These are phyloP conservation scores for Eurypyga helias DNA, from an alignment of 2,113 vertebrate genomes.

Conservation along the genomic window DNA sequence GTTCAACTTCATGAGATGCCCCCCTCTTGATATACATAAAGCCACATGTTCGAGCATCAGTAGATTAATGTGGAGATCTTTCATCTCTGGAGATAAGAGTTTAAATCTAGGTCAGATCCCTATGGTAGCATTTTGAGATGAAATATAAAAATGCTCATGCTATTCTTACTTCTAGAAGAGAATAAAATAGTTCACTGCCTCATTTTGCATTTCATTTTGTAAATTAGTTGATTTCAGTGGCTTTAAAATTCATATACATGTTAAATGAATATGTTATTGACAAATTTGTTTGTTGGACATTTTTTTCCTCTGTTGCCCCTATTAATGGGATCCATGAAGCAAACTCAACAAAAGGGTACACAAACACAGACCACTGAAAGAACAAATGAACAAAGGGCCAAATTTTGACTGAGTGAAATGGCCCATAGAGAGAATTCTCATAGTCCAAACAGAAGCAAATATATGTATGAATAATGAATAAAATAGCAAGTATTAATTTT, in stretches of 20 bases:
- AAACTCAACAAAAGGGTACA: neutral
- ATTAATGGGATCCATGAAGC: neutral
- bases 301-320: neutral
- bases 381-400: neutral
- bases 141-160: neutral
- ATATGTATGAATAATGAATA: neutral
- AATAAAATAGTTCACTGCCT: neutral
- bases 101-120: conserved; percentile 67
- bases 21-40: conserved; percentile 44
- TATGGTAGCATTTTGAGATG: neutral
- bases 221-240: neutral
- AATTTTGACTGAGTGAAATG: neutral
- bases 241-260: neutral
- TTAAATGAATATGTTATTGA: neutral
- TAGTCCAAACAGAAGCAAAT: neutral
- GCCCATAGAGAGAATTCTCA: accelerated
- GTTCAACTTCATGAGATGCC: conserved; percentile 69
- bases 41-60: conserved; percentile 45
- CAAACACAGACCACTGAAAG: neutral
- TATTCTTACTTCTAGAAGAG: neutral
- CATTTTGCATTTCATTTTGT: neutral
- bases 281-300: neutral
- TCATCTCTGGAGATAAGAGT: conserved; percentile 49
- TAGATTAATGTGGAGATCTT: conserved; percentile 51
- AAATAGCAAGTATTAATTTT: neutral